phyloP scores from a whole-genome alignment of 1,140 invertebrate species.

The Euura saliciscinereae region DNA sequence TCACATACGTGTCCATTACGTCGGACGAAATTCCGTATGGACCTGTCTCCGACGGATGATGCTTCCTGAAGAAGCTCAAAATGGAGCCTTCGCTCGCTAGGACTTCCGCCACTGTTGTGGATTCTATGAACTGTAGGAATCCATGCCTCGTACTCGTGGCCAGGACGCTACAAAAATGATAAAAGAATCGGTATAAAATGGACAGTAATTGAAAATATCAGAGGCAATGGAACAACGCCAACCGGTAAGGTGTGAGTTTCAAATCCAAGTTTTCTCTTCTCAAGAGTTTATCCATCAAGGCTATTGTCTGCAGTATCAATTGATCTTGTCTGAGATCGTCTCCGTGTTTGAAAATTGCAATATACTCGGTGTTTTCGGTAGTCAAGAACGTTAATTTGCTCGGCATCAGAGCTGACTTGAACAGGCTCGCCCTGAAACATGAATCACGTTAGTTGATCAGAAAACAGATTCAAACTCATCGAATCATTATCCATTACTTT shows the following conservation, averaged over 20 bases:
- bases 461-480: neutral
- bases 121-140: constrained; percentile 98
- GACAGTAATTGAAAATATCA: neutral
- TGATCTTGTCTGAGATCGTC: constrained; percentile 99
- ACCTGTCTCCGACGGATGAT: constrained; percentile 85
- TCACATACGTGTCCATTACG: constrained; percentile 97
- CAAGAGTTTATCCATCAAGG: constrained; percentile 96
- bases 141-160: constrained; percentile 95
- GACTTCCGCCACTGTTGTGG: constrained; percentile 90
- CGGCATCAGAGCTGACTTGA: constrained; percentile 98
- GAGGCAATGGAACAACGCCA: constrained; percentile 17
- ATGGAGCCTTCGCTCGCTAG: constrained; percentile 86
- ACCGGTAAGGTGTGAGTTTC: constrained; percentile 93
- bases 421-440: constrained; percentile 77
- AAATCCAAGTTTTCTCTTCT: constrained; percentile 93
- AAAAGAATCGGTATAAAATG: neutral
- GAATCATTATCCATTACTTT: constrained; percentile 59
- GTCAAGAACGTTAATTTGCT: constrained; percentile 92
- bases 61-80: constrained; percentile 88
- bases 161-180: constrained; percentile 65
- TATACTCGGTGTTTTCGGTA: constrained; percentile 83
- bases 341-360: constrained; percentile 97
- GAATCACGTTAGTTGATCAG: constrained; percentile 7
- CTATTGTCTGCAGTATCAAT: constrained; percentile 96
- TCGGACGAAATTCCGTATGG: constrained; percentile 91